Percentiles rank a stretch among this genome's conserved stretches.
Evolutionary conservation across 2,888 invertebrate genomes (phyloP).

Genomic region (Cecidostiba fungosa): DNA sequence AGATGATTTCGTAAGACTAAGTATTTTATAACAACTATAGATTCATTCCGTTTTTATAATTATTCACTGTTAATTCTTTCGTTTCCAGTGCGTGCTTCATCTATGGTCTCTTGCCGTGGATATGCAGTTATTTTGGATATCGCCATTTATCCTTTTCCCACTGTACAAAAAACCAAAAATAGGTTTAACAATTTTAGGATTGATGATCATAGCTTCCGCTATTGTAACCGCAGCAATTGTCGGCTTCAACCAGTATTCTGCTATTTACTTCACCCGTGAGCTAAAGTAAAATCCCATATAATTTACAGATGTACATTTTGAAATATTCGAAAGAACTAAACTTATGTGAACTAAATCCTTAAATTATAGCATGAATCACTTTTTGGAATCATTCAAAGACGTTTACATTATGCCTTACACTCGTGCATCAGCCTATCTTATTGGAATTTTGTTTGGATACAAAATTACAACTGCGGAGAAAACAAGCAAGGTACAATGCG

Average conservation of each 20-base stretch:
- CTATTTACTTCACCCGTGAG: conserved; percentile 73
- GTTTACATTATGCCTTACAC: conserved; percentile 61
- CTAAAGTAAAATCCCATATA: conserved; percentile 77
- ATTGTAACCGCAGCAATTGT: conserved; percentile 74
- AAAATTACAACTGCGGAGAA: conserved; percentile 32
- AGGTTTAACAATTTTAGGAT: conserved; percentile 72
- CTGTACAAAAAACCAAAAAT: conserved; percentile 78
- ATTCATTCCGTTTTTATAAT: no score
- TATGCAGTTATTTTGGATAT: conserved; percentile 82
- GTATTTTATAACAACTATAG: no score
- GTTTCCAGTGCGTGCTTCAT: conserved; percentile 81
- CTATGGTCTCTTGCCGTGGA: conserved; percentile 84
- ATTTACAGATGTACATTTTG: background rate
- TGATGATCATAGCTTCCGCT: conserved; percentile 73
- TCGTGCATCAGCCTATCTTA: conserved; percentile 61
- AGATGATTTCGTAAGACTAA: conserved; percentile 74
- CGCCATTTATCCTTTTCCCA: conserved; percentile 82
- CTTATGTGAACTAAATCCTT: background rate
- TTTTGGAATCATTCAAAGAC: conserved; percentile 24
- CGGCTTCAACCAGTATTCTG: conserved; percentile 77
- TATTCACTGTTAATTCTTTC: background rate
- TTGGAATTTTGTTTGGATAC: conserved; percentile 64
- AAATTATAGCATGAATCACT: background rate
- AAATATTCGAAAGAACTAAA: background rate
- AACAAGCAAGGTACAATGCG: background rate